These are phyloP conservation scores for Gymnorhina tibicen DNA, from an alignment of 2,113 vertebrate species.

Conservation along the genomic window DNA sequence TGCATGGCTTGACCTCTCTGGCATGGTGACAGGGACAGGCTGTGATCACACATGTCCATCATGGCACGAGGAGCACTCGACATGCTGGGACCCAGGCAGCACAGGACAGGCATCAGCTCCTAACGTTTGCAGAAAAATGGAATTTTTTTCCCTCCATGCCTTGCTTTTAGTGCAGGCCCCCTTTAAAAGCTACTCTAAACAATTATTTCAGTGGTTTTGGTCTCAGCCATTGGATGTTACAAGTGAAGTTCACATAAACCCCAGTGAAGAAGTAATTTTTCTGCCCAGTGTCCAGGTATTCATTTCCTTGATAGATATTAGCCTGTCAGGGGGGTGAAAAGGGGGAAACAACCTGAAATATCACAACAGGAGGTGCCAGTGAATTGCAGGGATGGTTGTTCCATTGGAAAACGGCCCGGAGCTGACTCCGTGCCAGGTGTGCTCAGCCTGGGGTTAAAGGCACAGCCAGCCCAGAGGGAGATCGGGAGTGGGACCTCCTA, in stretches of 20 bases:
- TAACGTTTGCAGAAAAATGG: background rate
- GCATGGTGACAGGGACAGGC: background rate
- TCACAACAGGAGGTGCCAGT: rapidly evolving
- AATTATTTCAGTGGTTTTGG: background rate
- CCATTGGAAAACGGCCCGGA: background rate
- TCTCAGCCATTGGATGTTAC: background rate
- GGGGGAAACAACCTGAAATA: background rate
- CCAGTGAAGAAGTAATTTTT: background rate
- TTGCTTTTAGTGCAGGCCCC: background rate
- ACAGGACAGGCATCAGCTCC: background rate
- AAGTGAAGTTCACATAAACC: background rate
- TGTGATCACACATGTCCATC: background rate
- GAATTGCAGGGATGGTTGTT: background rate
- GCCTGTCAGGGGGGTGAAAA: background rate
- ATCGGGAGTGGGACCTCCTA: background rate
- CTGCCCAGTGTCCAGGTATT: background rate
- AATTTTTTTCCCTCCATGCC: rapidly evolving
- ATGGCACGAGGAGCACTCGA: background rate
- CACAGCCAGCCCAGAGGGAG: background rate
- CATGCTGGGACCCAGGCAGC: background rate
- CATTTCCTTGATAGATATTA: background rate
- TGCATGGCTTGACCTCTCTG: background rate
- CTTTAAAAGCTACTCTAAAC: background rate
- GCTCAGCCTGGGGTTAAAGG: background rate
- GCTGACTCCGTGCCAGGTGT: background rate